phyloP scores from a whole-genome alignment of 2,888 invertebrate species.

The Heteromyza rotundicornis region DNA sequence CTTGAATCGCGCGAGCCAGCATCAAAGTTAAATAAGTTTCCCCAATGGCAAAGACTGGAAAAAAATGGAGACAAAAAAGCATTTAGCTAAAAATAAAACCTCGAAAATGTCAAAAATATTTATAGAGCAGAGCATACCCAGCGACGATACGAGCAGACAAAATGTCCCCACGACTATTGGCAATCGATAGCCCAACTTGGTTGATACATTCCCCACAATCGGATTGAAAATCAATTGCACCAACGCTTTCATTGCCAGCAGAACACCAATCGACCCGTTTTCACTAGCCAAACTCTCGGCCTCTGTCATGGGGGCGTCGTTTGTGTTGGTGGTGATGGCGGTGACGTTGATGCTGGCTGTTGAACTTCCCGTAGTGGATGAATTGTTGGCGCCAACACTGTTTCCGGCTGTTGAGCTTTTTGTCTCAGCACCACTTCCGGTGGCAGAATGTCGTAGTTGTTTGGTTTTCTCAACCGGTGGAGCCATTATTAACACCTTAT shows the following conservation, averaged over 20 bases:
- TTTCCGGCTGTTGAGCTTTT: constrained; percentile 20
- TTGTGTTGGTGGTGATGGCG: constrained; percentile 21
- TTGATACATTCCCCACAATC: constrained; percentile 73
- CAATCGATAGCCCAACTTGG: constrained; percentile 70
- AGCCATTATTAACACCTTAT: constrained; percentile 33
- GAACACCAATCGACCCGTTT: constrained; percentile 72
- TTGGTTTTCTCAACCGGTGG: constrained; percentile 14
- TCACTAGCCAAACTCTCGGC: constrained; percentile 68
- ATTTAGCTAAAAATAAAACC: not conserved
- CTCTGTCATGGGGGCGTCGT: too few species aligned
- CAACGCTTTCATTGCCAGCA: constrained; percentile 79
- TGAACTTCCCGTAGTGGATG: not conserved
- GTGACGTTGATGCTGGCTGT: not conserved
- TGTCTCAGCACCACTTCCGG: constrained; percentile 32
- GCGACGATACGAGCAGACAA: constrained; percentile 71
- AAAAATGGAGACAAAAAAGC: constrained; percentile 21
- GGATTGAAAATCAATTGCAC: constrained; percentile 81
- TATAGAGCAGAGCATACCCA: constrained; percentile 66
- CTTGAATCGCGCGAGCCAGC: constrained; percentile 78
- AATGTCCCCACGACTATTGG: constrained; percentile 74
- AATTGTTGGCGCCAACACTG: constrained; percentile 7
- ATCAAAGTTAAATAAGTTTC: constrained; percentile 73
- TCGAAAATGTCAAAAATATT: not conserved
- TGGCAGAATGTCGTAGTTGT: constrained; percentile 29
- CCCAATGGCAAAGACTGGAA: constrained; percentile 76